A percentile compares a stretch with the other conserved stretches of the same genome.
Conservation (phyloP, 2,113 vertebrate genomes). For the Suncus etruscus region DNA sequence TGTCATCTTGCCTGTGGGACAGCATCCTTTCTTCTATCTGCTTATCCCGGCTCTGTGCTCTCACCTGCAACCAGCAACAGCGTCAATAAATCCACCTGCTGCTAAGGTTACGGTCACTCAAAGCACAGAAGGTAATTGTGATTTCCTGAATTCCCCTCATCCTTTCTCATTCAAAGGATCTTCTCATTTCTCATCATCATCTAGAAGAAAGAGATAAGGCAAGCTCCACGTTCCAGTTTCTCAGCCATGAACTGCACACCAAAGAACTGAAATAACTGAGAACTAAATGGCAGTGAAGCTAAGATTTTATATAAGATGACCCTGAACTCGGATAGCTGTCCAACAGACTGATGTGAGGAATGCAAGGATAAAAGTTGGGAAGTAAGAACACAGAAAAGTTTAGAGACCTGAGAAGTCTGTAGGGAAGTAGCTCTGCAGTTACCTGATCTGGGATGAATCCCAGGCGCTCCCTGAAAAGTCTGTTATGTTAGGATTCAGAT, state of each 20-base stretch:
- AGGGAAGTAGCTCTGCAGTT: background rate
- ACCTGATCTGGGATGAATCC: slow-evolving; percentile 4
- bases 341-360: slow-evolving; percentile 28
- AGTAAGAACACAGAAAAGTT: slow-evolving; percentile 14
- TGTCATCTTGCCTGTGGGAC: slow-evolving; percentile 95
- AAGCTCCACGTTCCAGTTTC: slow-evolving; percentile 34
- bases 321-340: background rate
- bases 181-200: slow-evolving; percentile 20
- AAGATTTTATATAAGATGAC: slow-evolving; percentile 12
- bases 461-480: background rate
- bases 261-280: slow-evolving; percentile 22
- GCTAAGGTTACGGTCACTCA: slow-evolving; percentile 73
- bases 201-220: slow-evolving; percentile 6
- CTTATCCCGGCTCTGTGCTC: slow-evolving; percentile 97
- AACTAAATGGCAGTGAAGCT: background rate
- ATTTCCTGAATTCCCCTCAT: slow-evolving; percentile 2
- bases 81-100: slow-evolving; percentile 76
- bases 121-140: slow-evolving; percentile 41
- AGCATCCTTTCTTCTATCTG: slow-evolving; percentile 96
- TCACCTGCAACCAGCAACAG: slow-evolving; percentile 91
- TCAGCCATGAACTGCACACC: slow-evolving; percentile 39
- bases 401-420: background rate
- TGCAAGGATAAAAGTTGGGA: background rate
- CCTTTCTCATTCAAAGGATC: slow-evolving; percentile 53
- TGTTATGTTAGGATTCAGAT: background rate